Conservation (phyloP, 1,140 invertebrate species). For the Tribolium castaneum region DNA sequence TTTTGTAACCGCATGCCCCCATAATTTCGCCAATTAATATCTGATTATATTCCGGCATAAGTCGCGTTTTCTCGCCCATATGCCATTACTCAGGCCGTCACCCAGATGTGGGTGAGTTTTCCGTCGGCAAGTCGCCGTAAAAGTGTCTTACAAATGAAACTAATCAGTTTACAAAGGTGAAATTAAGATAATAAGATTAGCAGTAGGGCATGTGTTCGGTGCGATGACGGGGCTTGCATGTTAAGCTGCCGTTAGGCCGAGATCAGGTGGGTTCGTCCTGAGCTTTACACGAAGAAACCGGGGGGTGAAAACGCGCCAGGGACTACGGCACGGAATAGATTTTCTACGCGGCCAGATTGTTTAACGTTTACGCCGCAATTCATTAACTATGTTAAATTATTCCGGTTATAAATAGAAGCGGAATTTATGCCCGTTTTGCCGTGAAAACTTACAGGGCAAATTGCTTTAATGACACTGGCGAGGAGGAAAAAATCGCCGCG, state of each 20-base stretch:
- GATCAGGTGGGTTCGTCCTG: slow-evolving; percentile 59
- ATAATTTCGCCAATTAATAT: background rate
- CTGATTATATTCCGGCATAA: background rate
- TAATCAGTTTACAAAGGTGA: slow-evolving; percentile 44
- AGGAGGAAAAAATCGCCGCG: background rate
- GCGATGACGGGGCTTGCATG: slow-evolving; percentile 57
- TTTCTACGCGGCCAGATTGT: slow-evolving; percentile 24
- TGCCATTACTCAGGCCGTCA: background rate
- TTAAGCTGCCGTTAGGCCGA: slow-evolving; percentile 56
- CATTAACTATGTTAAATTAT: slow-evolving; percentile 42
- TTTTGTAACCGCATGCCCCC: background rate
- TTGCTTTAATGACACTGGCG: slow-evolving; percentile 9
- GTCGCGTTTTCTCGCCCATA: background rate
- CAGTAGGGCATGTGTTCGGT: slow-evolving; percentile 46
- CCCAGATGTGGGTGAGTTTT: background rate
- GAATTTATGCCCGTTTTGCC: slow-evolving; percentile 32
- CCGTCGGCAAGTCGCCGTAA: background rate
- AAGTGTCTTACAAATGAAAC: slow-evolving; percentile 24
- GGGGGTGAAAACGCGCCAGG: slow-evolving; percentile 47
- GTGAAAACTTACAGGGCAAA: slow-evolving; percentile 11
- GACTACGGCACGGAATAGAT: slow-evolving; percentile 45
- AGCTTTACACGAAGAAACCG: slow-evolving; percentile 54
- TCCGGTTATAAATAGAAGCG: slow-evolving; percentile 36
- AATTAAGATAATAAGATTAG: slow-evolving; percentile 55
- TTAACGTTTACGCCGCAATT: slow-evolving; percentile 36